A percentile compares a stretch with the other conserved stretches of the same genome.
These are phyloP conservation scores for Pangasius macronema DNA, from an alignment of 2,797 vertebrate genomes.

Conservation along the genomic window DNA sequence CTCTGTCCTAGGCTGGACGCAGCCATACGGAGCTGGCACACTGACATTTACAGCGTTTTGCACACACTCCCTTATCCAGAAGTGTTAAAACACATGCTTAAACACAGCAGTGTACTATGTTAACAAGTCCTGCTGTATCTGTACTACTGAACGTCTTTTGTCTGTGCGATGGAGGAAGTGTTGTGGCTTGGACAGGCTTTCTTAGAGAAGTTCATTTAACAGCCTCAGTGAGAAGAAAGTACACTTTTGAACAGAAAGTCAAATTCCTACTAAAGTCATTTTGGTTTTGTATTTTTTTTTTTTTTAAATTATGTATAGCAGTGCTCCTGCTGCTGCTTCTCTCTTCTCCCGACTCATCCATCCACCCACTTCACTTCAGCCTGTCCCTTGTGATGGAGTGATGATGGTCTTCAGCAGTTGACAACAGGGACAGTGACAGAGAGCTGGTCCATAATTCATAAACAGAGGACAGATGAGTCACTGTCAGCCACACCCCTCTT, in stretches of 20 bases:
- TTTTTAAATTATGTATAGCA: not conserved
- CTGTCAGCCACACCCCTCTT: conserved; percentile 5
- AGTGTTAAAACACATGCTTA: conserved; percentile 1
- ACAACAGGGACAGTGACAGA: conserved; percentile 34
- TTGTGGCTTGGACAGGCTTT: not conserved
- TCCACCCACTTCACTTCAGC: conserved; percentile 8
- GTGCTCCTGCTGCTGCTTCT: not conserved
- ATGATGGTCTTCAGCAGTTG: conserved; percentile 38
- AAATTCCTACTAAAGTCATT: conserved; percentile 4
- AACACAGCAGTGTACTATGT: not conserved
- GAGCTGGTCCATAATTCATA: conserved; percentile 45
- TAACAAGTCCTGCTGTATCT: not conserved
- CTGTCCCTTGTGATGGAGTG: conserved; percentile 33
- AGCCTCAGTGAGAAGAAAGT: not conserved
- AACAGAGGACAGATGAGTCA: conserved; percentile 19
- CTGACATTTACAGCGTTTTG: not conserved
- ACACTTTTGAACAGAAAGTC: not conserved
- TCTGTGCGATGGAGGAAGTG: not conserved
- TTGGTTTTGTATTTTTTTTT: not conserved
- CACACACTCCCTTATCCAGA: not conserved
- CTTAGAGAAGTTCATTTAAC: not conserved
- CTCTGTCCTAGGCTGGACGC: conserved; percentile 39
- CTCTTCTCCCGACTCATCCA: not conserved
- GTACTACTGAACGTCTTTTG: not conserved
- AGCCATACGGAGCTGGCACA: conserved; percentile 28